These are phyloP conservation scores for Streptopelia turtur DNA, from an alignment of 2,797 vertebrate species.

Conservation along the genomic window DNA sequence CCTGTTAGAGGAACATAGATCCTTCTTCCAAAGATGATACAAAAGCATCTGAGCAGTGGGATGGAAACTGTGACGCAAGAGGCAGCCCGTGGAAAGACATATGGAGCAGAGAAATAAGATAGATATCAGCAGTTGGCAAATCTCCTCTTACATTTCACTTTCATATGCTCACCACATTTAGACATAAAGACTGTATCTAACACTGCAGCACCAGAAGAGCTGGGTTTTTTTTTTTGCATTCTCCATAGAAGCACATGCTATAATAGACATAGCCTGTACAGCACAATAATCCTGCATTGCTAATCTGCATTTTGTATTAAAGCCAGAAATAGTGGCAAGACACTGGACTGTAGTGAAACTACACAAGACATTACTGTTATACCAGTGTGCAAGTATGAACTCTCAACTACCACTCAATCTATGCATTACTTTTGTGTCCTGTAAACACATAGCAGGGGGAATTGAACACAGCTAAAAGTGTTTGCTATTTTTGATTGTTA, in stretches of 20 bases:
- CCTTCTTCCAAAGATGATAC: conserved; percentile 36
- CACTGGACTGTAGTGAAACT: neutral
- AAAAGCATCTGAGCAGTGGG: conserved; percentile 39
- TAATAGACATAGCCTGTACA: neutral
- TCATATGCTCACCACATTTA: neutral
- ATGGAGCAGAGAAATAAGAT: conserved; percentile 44
- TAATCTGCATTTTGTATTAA: neutral
- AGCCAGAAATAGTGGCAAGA: neutral
- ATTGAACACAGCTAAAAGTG: neutral
- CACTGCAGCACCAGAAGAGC: neutral
- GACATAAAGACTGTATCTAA: neutral
- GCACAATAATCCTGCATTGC: neutral
- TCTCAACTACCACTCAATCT: neutral
- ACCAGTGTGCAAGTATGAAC: neutral
- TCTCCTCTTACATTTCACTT: neutral
- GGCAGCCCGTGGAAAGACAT: conserved; percentile 43
- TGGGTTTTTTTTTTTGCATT: neutral
- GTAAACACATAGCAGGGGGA: neutral
- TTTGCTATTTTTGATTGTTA: neutral
- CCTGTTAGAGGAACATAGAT: conserved; percentile 30
- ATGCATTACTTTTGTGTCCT: neutral
- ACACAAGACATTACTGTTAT: neutral
- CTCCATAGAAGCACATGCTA: neutral
- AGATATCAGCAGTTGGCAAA: conserved; percentile 23
- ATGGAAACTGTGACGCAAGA: conserved; percentile 24